Conservation (phyloP, 2,888 invertebrate genomes). For the Acheta domesticus region DNA sequence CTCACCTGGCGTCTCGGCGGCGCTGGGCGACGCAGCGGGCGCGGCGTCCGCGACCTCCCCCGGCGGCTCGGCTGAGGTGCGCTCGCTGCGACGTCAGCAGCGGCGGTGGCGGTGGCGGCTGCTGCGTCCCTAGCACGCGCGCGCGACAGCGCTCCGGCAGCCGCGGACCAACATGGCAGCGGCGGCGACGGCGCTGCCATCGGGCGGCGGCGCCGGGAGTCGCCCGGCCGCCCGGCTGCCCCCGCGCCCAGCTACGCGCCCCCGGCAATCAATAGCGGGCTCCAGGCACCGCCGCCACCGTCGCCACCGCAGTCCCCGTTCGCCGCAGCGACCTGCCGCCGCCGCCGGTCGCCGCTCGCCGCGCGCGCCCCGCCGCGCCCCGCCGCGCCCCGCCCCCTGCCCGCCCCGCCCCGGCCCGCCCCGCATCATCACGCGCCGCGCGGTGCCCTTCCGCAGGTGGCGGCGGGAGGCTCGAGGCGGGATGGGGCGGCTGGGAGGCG, state of each 20-base stretch:
- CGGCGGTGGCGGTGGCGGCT: conserved; percentile 5
- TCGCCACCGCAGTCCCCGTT: not conserved
- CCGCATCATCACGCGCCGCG: too few relatives aligned
- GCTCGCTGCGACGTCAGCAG: not conserved
- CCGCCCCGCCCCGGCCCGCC: too few relatives aligned
- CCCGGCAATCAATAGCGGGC: conserved; percentile 1
- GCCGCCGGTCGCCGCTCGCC: not conserved
- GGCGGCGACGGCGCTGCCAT: conserved; percentile 43
- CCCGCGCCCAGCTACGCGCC: not conserved
- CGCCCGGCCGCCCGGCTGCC: conserved; percentile 11
- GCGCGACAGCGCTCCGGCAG: not conserved
- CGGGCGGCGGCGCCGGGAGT: not conserved
- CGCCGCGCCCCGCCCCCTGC: too few relatives aligned
- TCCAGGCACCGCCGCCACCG: conserved; percentile 24
- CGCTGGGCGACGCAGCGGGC: not conserved
- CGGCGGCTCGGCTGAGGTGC: not conserved
- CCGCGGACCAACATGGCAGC: conserved; percentile 22
- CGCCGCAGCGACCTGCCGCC: not conserved
- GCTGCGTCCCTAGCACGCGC: not conserved
- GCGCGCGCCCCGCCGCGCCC: too few relatives aligned
- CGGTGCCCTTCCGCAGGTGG: too few relatives aligned
- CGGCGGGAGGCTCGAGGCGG: not conserved
- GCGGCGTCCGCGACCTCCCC: not conserved
- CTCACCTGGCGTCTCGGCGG: too few relatives aligned
- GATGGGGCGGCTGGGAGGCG: not conserved